Percentiles rank a stretch among this genome's conserved stretches.
Conservation (phyloP, 2,888 invertebrate genomes). For the Rhingia rostrata region DNA sequence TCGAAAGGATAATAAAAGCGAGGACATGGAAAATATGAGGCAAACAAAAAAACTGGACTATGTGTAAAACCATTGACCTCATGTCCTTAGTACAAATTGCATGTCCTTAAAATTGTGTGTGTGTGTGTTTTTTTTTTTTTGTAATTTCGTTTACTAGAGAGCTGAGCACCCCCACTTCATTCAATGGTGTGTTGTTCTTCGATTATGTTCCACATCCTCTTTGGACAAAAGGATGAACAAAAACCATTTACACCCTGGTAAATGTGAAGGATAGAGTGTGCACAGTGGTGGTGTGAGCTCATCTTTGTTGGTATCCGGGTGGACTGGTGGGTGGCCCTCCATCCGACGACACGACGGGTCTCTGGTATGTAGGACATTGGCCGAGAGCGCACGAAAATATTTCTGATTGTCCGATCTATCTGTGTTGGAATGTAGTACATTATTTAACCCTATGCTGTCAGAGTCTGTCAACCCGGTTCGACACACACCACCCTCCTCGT, state of each 20-base stretch:
- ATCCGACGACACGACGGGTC: constrained; percentile 24
- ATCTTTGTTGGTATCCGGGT: constrained; percentile 33
- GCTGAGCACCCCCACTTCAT: neutral
- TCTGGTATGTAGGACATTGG: constrained; percentile 52
- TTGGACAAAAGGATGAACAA: constrained; percentile 44
- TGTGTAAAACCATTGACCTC: constrained; percentile 64
- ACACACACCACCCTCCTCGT: constrained; percentile 1
- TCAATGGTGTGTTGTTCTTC: constrained; percentile 43
- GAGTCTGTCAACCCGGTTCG: constrained; percentile 47
- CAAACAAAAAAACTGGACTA: constrained; percentile 33
- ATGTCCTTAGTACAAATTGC: constrained; percentile 68
- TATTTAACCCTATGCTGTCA: constrained; percentile 57
- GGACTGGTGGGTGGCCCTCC: constrained; percentile 14
- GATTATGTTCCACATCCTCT: constrained; percentile 48
- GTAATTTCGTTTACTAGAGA: neutral
- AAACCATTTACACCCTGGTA: constrained; percentile 42
- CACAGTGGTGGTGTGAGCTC: constrained; percentile 4
- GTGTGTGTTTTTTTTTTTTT: constrained; percentile 9
- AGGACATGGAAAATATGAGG: constrained; percentile 62
- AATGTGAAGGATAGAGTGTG: neutral
- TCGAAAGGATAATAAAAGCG: constrained; percentile 60
- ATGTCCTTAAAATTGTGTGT: constrained; percentile 60
- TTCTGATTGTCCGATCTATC: constrained; percentile 53
- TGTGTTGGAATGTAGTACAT: constrained; percentile 57
- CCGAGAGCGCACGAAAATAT: constrained; percentile 48